These are phyloP conservation scores for Dipodomys ordii DNA, from an alignment of 2,113 vertebrate species.

Conservation along the genomic window DNA sequence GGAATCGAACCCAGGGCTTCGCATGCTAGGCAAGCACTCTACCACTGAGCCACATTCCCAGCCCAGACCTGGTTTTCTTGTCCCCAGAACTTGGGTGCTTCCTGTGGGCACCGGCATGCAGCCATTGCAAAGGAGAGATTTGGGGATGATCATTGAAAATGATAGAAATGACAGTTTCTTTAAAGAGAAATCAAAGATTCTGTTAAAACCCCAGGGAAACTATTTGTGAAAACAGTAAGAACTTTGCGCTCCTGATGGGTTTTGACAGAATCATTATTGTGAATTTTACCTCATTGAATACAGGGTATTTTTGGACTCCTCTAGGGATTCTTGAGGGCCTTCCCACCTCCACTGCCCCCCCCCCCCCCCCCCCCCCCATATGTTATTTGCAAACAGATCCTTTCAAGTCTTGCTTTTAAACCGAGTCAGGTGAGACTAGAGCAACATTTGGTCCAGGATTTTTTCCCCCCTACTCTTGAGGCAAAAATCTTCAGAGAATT, in stretches of 20 bases:
- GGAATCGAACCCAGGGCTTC: no score
- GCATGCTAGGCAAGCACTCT: no score
- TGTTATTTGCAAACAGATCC: constrained; percentile 33
- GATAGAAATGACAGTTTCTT: constrained; percentile 28
- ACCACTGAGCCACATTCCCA: no score
- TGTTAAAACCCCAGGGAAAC: constrained; percentile 26
- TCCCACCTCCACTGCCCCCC: neutral
- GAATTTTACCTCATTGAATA: constrained; percentile 42
- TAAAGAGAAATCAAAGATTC: constrained; percentile 48
- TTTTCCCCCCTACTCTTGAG: neutral
- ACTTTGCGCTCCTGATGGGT: constrained; percentile 41
- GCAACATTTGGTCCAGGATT: neutral
- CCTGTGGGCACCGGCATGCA: neutral
- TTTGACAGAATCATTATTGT: constrained; percentile 43
- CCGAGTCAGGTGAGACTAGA: constrained; percentile 30
- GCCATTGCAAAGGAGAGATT: constrained; percentile 6
- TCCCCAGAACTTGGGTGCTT: constrained; percentile 13
- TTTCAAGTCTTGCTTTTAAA: constrained; percentile 65
- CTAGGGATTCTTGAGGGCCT: constrained; percentile 48
- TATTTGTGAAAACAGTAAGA: constrained; percentile 46
- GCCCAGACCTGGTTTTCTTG: neutral
- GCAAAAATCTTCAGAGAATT: neutral
- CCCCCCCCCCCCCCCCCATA: no score
- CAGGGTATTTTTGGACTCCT: constrained; percentile 60
- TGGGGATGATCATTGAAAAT: constrained; percentile 59